Evolutionary conservation across 30 jellyfish, hydroid and myxozoan genomes (phyloP), one percentile per base, ranked within the genome.

Genomic region (Morbakka virulenta): DNA sequence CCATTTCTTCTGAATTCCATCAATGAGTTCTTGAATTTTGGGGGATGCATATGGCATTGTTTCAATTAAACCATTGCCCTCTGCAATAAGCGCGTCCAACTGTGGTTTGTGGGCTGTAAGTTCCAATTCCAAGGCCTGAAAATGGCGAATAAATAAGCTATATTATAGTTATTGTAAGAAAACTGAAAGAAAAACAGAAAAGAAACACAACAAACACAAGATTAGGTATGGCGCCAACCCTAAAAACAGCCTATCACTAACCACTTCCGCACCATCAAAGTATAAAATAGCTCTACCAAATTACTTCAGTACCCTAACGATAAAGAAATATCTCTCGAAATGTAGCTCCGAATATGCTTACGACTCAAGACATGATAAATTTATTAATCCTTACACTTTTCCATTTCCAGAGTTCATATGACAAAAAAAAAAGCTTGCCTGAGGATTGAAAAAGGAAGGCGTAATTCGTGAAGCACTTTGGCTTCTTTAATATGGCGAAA

Each of bases 91-190:
- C 36, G 64, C 74, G 63, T 32, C 63, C 20, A 83, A 57, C 57
- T 50, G 52, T 13, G 69, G 9, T 1, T 84, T 28, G 34, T 83
- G 94, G 35, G 74, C 63, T 67, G 50, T 74, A 50, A 83, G 30
- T 63, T 83, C 87, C 22, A 30, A 65, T 35, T 83, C 87, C 9
- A 83, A 3, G 11, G 94, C 94, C 94, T 83, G 52, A 27, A 57
- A 68, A 66, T 11, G 2, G 69, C 32, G 25, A 6, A 27, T n/a
- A 3, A 0, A 67, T 2, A 0, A 32, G 4, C n/a, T n/a, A n/a
- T n/a, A n/a, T n/a, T n/a, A n/a, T n/a, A n/a, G n/a, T n/a, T n/a
- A n/a, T n/a, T n/a, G n/a, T n/a, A 1, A 34, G 65, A 14, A 27
- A 35, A 23, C 27, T 33, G 48, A 22, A 47, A 3, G 4, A 2